These are phyloP conservation scores for Tenthredo notha DNA, from an alignment of 2,888 invertebrate species.

Conservation along the genomic window DNA sequence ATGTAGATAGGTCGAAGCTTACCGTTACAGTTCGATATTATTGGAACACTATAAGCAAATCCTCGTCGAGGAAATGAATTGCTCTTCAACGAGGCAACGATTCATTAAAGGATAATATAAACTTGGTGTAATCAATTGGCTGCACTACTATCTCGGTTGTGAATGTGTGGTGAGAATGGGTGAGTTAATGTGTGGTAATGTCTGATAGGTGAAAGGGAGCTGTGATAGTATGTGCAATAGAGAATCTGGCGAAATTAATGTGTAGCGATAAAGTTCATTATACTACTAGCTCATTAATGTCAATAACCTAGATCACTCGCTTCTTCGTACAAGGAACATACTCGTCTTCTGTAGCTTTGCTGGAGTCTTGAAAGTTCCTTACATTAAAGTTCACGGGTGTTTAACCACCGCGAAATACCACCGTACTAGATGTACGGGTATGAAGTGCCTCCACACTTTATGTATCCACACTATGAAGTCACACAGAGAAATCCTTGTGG, in stretches of 20 bases:
- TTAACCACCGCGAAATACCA: slow-evolving; percentile 14
- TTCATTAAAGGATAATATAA: slow-evolving; percentile 20
- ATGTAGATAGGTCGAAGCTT: not conserved
- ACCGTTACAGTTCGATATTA: slow-evolving; percentile 32
- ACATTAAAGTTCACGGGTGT: slow-evolving; percentile 57
- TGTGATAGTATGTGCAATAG: not conserved
- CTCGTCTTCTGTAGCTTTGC: not conserved
- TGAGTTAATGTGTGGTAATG: not conserved
- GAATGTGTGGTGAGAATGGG: not conserved
- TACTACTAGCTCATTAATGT: slow-evolving; percentile 62
- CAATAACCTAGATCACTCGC: slow-evolving; percentile 59
- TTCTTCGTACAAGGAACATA: not conserved
- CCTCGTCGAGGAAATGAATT: not conserved
- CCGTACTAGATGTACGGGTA: not conserved
- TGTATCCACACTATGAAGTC: not conserved
- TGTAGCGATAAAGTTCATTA: slow-evolving; percentile 60
- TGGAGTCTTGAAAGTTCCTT: slow-evolving; percentile 59
- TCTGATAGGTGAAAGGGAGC: not conserved
- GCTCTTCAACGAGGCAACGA: slow-evolving; percentile 3
- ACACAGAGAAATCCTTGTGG: not conserved
- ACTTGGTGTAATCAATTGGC: not conserved
- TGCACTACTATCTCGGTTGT: not conserved
- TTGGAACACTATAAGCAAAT: not conserved
- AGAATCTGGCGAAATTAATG: slow-evolving; percentile 56
- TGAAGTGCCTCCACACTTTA: not conserved